Evolutionary conservation across 2,797 vertebrate species (phyloP).

Genomic region (Eidolon dupreanum): DNA sequence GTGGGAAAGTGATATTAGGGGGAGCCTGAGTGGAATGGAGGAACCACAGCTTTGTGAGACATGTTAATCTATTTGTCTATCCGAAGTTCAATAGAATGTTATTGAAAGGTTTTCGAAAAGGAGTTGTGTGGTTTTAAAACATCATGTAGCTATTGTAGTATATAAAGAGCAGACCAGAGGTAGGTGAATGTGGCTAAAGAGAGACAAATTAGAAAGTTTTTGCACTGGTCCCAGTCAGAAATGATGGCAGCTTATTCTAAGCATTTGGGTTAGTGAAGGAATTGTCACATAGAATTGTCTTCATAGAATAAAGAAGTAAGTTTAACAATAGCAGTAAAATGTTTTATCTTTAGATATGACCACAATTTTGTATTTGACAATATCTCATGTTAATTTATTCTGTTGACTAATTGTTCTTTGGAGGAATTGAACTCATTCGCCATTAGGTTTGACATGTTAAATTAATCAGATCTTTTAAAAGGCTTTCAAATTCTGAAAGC

Average conservation of each 20-base stretch:
- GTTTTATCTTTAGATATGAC: conserved; percentile 56
- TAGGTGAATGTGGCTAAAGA: not conserved
- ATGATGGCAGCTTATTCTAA: not conserved
- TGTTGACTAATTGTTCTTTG: conserved; percentile 62
- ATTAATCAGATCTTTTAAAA: conserved; percentile 69
- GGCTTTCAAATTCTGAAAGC: conserved; percentile 44
- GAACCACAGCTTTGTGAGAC: not conserved
- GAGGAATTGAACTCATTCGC: conserved; percentile 63
- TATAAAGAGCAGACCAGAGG: not conserved
- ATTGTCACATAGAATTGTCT: not conserved
- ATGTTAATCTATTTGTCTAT: not conserved
- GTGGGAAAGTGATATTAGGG: not conserved
- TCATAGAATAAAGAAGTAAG: not conserved
- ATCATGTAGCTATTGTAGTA: not conserved
- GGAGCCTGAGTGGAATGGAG: not conserved
- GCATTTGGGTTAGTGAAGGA: not conserved
- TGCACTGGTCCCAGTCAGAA: not conserved
- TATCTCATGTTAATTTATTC: conserved; percentile 64
- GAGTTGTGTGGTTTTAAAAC: not conserved
- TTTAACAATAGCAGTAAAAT: not conserved
- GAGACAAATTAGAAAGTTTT: not conserved
- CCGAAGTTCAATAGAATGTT: not conserved
- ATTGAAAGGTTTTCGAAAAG: not conserved
- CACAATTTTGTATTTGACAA: conserved; percentile 21
- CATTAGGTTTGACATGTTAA: conserved; percentile 64